Evolutionary conservation across 2,888 invertebrate genomes (phyloP).

Genomic region (Apamea monoglypha): DNA sequence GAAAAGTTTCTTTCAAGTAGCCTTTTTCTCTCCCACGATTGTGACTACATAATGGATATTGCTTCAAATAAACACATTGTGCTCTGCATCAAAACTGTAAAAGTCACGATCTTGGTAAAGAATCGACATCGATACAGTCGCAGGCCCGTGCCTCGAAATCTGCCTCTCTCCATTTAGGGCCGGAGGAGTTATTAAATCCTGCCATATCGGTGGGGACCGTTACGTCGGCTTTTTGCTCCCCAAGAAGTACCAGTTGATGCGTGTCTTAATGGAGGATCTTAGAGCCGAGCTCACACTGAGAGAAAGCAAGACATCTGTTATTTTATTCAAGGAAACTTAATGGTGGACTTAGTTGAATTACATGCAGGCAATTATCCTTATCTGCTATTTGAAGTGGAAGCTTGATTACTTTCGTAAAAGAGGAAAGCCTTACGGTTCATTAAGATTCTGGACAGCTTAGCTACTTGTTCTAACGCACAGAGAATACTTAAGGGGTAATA

Average conservation of each 20-base stretch:
- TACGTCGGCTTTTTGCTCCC: conserved; percentile 80
- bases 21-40: conserved; percentile 4
- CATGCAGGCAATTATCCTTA: conserved; percentile 26
- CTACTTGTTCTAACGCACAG: conserved; percentile 38
- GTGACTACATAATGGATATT: background rate
- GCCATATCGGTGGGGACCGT: conserved; percentile 85
- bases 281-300: conserved; percentile 42
- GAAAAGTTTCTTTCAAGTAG: background rate
- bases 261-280: conserved; percentile 59
- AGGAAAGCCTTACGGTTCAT: conserved; percentile 43
- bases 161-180: conserved; percentile 80
- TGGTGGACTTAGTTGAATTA: conserved; percentile 26
- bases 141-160: conserved; percentile 70
- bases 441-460: conserved; percentile 51
- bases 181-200: conserved; percentile 84
- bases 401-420: conserved; percentile 45
- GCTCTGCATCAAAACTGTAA: conserved; percentile 44
- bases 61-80: conserved; percentile 51
- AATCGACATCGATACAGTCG: conserved; percentile 71
- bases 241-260: conserved; percentile 66
- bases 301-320: conserved; percentile 51
- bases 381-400: conserved; percentile 11
- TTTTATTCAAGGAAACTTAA: conserved; percentile 27
- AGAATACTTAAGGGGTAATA: conserved; percentile 37
- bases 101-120: conserved; percentile 69